Percentiles rank a stretch among this genome's conserved stretches.
phyloP scores from a whole-genome alignment of 2,888 invertebrate genomes.

The Apotomis capreana region DNA sequence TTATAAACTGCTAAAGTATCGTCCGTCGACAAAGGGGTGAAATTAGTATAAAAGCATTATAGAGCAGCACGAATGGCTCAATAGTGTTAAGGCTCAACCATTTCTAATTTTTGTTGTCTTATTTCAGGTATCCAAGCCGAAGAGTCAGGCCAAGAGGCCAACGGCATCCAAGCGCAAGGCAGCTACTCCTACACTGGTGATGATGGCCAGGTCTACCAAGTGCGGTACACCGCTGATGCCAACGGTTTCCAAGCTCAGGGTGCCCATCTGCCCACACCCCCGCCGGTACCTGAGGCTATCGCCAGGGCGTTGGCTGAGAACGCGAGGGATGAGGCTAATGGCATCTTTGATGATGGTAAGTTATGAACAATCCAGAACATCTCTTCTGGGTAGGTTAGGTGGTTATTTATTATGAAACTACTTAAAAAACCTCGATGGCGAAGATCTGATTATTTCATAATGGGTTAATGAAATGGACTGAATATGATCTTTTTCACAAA shows the following conservation, averaged over 20 bases:
- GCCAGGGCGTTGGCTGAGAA: constrained; percentile 77
- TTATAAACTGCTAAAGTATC: too few species aligned
- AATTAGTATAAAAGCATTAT: too few species aligned
- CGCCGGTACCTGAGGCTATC: constrained; percentile 84
- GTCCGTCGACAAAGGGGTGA: too few species aligned
- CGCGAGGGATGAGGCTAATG: constrained; percentile 81
- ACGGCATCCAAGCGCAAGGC: constrained; percentile 81
- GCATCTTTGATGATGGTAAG: constrained; percentile 79
- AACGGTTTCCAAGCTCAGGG: constrained; percentile 82
- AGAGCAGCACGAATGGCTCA: too few species aligned
- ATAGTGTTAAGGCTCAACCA: too few species aligned
- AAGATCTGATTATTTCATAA: too few species aligned
- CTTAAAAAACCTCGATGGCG: too few species aligned
- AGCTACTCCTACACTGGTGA: constrained; percentile 84
- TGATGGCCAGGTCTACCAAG: constrained; percentile 82
- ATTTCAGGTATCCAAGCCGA: constrained; percentile 73
- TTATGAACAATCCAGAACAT: neutral
- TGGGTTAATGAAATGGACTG: too few species aligned
- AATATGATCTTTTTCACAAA: too few species aligned
- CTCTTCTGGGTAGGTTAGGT: too few species aligned
- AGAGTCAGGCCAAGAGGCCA: constrained; percentile 69
- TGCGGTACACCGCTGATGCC: constrained; percentile 74
- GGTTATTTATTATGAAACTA: too few species aligned
- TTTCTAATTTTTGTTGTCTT: neutral
- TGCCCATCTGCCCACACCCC: constrained; percentile 83